Conservation (phyloP, 2,113 vertebrate genomes). For the Lepidothrix coronata region DNA sequence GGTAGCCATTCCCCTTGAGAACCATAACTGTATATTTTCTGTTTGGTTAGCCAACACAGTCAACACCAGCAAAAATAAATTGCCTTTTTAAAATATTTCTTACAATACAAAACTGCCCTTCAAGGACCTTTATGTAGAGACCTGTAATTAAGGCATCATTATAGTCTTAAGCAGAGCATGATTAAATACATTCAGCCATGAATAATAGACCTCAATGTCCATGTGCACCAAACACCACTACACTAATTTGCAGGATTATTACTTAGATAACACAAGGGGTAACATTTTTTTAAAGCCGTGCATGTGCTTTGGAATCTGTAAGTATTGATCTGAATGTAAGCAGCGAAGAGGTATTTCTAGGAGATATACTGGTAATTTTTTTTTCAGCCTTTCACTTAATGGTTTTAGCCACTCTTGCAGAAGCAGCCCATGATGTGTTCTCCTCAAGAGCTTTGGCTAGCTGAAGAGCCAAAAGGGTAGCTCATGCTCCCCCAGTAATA, state of each 20-base stretch:
- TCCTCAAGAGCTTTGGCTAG: neutral
- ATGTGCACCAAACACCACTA: neutral
- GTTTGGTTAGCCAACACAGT: neutral
- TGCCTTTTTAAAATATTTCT: neutral
- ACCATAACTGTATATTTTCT: neutral
- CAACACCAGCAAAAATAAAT: neutral
- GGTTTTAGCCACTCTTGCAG: neutral
- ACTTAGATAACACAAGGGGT: neutral
- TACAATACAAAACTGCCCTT: neutral
- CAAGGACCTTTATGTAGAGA: neutral
- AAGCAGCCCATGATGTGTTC: neutral
- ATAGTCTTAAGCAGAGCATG: neutral
- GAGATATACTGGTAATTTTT: neutral
- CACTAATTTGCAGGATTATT: neutral
- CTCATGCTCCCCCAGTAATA: neutral
- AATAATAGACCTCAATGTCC: neutral
- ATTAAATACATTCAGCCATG: neutral
- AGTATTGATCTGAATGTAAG: neutral
- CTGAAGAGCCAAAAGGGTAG: neutral
- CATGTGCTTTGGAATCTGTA: neutral
- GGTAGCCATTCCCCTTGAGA: neutral
- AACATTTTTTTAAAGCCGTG: neutral
- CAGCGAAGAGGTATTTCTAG: neutral
- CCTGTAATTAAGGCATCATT: neutral
- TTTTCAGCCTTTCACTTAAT: neutral